Base-by-base conservation (phyloP, 2,113 vertebrate genomes). In the Poeciliopsis occidentalis region DNA sequence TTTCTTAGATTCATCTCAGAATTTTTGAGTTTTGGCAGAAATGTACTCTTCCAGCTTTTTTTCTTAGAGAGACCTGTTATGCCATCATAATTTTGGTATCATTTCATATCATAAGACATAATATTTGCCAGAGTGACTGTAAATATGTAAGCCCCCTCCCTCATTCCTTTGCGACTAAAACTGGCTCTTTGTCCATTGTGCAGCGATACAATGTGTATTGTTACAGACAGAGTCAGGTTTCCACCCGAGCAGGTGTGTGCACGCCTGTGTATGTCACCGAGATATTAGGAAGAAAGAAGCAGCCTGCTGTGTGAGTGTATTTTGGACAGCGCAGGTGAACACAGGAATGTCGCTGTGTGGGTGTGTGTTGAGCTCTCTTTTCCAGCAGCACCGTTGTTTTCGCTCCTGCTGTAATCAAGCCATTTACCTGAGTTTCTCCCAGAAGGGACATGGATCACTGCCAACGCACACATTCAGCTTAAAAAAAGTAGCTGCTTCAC, bases 101-200 rank as follows among this genome's bases (percentile, higher is more conserved):
- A 3, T 78, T 41, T 67, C 7, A 63, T 34, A 69, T 47, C 12
- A 27, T 79, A 67, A 70, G 77, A 82, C 74, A 44, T 81, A 79
- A 81, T 82, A 81, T 67, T 34, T 75, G 69, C 74, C 79, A 32
- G 67, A 83, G 72, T 73, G 71, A 83, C 84, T 68, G 34, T 37
- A 71, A 80, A 67, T 44, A 19, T 80, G 79, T 74, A 71, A 34
- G 47, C 69, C 71, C 87, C 89, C 79, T 12, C 31, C 76, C 88
- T 80, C 77, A 72, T 86, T 82, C 73, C 85, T 86, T 75, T 80
- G 84, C 29, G 0, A 64, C 74, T 89, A 84, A 92, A 92, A 92
- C 88, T 79, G 63, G 51, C 72, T 85, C 91, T 89, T 94, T 92
- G 91, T 94, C 90, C 87, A 87, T 93, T 93, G 91, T 92, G 12